Conservation (phyloP, 2,888 invertebrate genomes). For the Drosophila pseudotakahashii region DNA sequence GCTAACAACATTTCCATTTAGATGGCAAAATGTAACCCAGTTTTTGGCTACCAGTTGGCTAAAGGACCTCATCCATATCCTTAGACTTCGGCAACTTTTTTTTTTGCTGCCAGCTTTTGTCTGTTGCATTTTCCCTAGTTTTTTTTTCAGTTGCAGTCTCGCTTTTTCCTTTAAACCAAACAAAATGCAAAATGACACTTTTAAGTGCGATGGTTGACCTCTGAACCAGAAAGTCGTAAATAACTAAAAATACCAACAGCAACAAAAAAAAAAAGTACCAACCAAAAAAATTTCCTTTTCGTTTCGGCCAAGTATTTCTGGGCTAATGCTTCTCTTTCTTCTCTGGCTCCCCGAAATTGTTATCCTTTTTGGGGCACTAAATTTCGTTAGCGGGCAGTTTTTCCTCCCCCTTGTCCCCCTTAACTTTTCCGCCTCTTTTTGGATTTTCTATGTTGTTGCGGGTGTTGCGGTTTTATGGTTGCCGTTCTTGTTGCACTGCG, state of each 20-base stretch:
- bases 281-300: constrained; percentile 66
- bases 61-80: constrained; percentile 27
- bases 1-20: constrained; percentile 74
- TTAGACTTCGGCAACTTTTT: constrained; percentile 25
- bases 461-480: constrained; percentile 58
- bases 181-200: constrained; percentile 79
- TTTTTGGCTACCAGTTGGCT: constrained; percentile 44
- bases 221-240: constrained; percentile 83
- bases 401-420: constrained; percentile 12
- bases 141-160: constrained; percentile 6
- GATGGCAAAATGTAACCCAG: constrained; percentile 67
- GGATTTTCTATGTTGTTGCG: constrained; percentile 71
- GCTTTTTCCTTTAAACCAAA: constrained; percentile 25
- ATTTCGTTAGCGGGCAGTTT: constrained; percentile 76
- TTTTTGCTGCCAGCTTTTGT: constrained; percentile 25
- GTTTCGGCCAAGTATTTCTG: constrained; percentile 62
- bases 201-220: constrained; percentile 80
- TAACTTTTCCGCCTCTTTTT: constrained; percentile 17
- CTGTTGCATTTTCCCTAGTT: constrained; percentile 29
- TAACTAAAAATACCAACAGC: constrained; percentile 55
- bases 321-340: constrained; percentile 68
- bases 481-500: constrained; percentile 61
- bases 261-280: constrained; percentile 1
- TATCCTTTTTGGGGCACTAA: constrained; percentile 74
- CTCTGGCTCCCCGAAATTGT: constrained; percentile 51